Evolutionary conservation across 2,797 vertebrate species (phyloP).

Genomic region (Clarias laeviceps): DNA sequence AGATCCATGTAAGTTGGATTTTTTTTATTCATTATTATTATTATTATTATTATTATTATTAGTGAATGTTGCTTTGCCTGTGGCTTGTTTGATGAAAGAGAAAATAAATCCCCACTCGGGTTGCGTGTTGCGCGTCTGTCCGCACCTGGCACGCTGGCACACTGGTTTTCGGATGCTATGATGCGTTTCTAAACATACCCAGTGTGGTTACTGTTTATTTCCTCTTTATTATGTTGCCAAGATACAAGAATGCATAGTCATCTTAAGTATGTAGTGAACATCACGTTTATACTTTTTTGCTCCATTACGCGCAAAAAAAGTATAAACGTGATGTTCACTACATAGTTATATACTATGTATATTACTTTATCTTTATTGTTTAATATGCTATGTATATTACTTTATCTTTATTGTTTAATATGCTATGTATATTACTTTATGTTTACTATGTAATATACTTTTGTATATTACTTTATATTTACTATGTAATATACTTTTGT

Average conservation of each 20-base stretch:
- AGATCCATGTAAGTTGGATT: conserved; percentile 69
- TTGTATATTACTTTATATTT: no score
- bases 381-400: no score
- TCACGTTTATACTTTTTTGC: background rate
- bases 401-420: no score
- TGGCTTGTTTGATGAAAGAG: background rate
- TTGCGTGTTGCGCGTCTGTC: conserved; percentile 10
- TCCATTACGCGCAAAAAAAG: background rate
- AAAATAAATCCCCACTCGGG: background rate
- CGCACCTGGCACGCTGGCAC: background rate
- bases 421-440: no score
- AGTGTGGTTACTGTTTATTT: background rate
- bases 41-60: background rate
- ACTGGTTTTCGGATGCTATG: background rate
- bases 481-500: background rate
- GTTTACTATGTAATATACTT: no score
- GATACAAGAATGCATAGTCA: background rate
- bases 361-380: no score
- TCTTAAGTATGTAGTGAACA: background rate
- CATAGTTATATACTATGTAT: no score
- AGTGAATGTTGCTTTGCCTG: background rate
- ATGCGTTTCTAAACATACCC: background rate
- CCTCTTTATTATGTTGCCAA: background rate
- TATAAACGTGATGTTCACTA: no score
- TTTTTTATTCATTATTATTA: background rate